Percentiles rank a stretch among this genome's conserved stretches.
These are phyloP conservation scores for Coendou prehensilis DNA, from an alignment of 2,797 vertebrate genomes.

Conservation along the genomic window DNA sequence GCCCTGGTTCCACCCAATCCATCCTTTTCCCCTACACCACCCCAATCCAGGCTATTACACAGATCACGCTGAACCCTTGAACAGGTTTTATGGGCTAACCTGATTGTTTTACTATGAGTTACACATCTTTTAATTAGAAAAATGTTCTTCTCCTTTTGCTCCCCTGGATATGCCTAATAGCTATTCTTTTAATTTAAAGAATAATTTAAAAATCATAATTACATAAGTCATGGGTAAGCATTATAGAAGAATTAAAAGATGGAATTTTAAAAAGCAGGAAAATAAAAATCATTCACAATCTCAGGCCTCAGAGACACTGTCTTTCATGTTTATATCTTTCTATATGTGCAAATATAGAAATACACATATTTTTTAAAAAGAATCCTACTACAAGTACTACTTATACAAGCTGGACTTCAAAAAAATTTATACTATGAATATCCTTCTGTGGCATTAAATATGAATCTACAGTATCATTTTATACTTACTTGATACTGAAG, in stretches of 20 bases:
- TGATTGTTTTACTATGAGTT: not conserved
- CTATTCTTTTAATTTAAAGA: constrained; percentile 55
- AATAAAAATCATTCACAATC: not conserved
- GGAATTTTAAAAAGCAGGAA: not conserved
- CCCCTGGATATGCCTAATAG: not conserved
- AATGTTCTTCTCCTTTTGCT: not conserved
- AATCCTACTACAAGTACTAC: not conserved
- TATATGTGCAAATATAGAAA: not conserved
- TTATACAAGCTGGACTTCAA: not conserved
- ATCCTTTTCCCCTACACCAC: fast-evolving
- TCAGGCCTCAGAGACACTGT: not conserved
- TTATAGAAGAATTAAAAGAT: constrained; percentile 41
- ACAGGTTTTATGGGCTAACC: not conserved
- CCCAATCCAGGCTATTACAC: not conserved
- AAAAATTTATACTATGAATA: not conserved
- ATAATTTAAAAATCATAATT: constrained; percentile 53
- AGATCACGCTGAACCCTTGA: not conserved
- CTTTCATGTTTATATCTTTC: not conserved
- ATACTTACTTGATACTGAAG: not conserved
- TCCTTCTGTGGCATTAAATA: not conserved
- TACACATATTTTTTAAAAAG: not conserved
- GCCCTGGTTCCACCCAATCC: not conserved
- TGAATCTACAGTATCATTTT: not conserved
- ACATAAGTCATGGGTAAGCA: not conserved
- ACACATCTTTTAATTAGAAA: not conserved